Percentiles rank a stretch among this genome's conserved stretches.
Evolutionary conservation across 2,113 vertebrate species (phyloP).

Genomic region (Lonchura striata): DNA sequence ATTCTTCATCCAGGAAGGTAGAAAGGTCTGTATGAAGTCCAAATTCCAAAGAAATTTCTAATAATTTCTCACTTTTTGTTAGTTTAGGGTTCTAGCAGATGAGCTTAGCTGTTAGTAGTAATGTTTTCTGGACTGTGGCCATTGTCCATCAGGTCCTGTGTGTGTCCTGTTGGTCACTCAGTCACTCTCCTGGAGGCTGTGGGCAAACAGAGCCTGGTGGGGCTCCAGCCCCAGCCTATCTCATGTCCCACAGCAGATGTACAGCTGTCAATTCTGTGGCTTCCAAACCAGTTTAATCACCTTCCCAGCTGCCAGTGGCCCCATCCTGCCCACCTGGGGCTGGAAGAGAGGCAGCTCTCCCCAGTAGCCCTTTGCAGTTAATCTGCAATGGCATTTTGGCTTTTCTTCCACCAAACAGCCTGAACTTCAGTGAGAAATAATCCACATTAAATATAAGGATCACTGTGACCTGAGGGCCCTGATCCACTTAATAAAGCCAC

Average conservation of each 20-base stretch:
- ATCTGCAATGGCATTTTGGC: background rate
- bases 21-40: background rate
- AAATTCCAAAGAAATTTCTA: background rate
- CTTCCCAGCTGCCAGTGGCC: background rate
- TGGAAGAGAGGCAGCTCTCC: background rate
- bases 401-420: background rate
- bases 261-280: background rate
- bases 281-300: background rate
- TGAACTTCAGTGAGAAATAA: background rate
- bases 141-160: rapidly evolving
- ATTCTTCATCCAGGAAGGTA: background rate
- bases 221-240: background rate
- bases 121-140: background rate
- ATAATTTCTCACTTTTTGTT: background rate
- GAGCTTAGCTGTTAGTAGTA: background rate
- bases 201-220: background rate
- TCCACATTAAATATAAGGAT: background rate
- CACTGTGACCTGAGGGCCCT: background rate
- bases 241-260: rapidly evolving
- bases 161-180: background rate
- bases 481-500: background rate
- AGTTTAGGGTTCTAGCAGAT: background rate
- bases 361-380: background rate
- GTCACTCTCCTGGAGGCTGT: background rate
- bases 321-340: background rate